Conservation (phyloP, 2,888 invertebrate species). For the Dasypogon diadema region DNA sequence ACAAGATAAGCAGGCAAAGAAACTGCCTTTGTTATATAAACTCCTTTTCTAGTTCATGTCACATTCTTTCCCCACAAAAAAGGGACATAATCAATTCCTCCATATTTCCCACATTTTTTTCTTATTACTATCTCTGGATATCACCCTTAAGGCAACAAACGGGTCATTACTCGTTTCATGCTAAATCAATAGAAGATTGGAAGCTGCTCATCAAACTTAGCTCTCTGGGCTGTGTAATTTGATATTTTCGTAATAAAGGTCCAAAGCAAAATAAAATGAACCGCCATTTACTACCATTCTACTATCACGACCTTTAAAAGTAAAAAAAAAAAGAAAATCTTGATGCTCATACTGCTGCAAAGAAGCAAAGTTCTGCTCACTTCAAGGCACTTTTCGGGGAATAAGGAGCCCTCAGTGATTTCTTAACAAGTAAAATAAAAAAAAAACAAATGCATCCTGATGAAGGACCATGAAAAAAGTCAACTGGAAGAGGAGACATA, state of each 20-base stretch:
- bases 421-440: conserved; percentile 35
- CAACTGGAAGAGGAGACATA: conserved; percentile 5
- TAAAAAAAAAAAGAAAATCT: background rate
- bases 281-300: conserved; percentile 50
- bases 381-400: conserved; percentile 20
- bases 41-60: background rate
- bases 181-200: conserved; percentile 44
- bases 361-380: conserved; percentile 16
- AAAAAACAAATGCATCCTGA: background rate
- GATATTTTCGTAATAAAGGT: conserved; percentile 42
- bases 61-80: background rate
- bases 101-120: background rate
- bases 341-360: background rate
- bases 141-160: conserved; percentile 38
- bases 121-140: background rate
- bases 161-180: conserved; percentile 32
- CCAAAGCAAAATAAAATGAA: conserved; percentile 29
- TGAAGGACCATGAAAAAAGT: conserved; percentile 34
- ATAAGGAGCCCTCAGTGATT: conserved; percentile 26
- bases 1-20: background rate
- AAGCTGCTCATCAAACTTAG: conserved; percentile 37
- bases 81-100: background rate
- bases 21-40: background rate
- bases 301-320: conserved; percentile 21
- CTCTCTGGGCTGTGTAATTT: conserved; percentile 30